These are phyloP conservation scores for Drosophila serrata DNA, from an alignment of 1,140 invertebrate genomes.

Conservation along the genomic window DNA sequence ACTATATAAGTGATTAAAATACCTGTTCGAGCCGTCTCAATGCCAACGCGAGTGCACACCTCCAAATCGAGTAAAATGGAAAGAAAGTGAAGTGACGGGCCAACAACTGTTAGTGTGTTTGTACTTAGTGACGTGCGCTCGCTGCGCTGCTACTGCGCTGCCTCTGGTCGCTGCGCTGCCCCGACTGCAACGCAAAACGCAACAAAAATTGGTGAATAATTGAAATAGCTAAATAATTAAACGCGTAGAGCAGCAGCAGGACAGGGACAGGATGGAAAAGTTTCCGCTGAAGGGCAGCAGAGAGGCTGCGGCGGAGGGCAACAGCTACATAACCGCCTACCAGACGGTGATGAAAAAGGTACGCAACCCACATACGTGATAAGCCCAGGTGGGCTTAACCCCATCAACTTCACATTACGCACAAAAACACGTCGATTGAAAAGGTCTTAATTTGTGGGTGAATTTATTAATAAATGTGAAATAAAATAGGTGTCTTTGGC, in stretches of 20 bases:
- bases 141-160: slow-evolving; percentile 50
- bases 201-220: slow-evolving; percentile 12
- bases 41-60: not conserved
- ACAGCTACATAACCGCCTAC: slow-evolving; percentile 86
- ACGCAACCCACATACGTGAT: slow-evolving; percentile 53
- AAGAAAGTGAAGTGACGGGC: slow-evolving; percentile 46
- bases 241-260: slow-evolving; percentile 1
- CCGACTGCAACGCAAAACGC: slow-evolving; percentile 66
- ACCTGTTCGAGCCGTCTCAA: slow-evolving; percentile 7
- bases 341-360: slow-evolving; percentile 87
- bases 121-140: slow-evolving; percentile 63
- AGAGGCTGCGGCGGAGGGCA: slow-evolving; percentile 81
- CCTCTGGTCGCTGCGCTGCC: slow-evolving; percentile 8
- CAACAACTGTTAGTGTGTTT: slow-evolving; percentile 45
- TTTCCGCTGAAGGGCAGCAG: slow-evolving; percentile 86
- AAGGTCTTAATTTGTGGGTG: not conserved
- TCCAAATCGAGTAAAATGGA: slow-evolving; percentile 36
- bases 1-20: slow-evolving; percentile 21
- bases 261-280: slow-evolving; percentile 85
- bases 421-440: slow-evolving; percentile 2
- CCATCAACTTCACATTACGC: slow-evolving; percentile 17
- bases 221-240: slow-evolving; percentile 10
- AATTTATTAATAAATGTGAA: not conserved
- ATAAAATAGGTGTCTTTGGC: not conserved
- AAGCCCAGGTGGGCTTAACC: slow-evolving; percentile 30